Percentiles rank a stretch among this genome's conserved stretches.
phyloP scores from a whole-genome alignment of 2,888 invertebrate species.

The Drosophila trichaetosa region DNA sequence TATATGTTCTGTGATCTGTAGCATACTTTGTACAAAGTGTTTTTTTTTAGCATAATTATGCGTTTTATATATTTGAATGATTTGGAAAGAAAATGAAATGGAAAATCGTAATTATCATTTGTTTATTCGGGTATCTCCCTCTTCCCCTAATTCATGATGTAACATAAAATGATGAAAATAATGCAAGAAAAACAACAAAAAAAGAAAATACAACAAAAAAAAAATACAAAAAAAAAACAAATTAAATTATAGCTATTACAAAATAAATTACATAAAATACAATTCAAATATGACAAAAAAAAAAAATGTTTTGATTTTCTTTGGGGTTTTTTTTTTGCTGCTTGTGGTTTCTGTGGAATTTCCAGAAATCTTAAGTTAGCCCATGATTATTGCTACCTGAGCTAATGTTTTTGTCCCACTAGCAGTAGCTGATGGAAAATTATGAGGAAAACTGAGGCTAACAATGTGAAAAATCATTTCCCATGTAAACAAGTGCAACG shows the following conservation, averaged over 20 bases:
- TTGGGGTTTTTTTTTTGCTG: neutral
- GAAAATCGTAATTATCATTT: conserved; percentile 27
- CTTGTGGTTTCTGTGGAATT: conserved; percentile 6
- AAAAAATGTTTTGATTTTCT: conserved; percentile 24
- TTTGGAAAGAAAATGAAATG: conserved; percentile 28
- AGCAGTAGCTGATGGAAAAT: conserved; percentile 41
- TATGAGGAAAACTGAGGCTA: conserved; percentile 48
- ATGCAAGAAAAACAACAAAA: conserved; percentile 17
- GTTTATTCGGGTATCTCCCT: conserved; percentile 16
- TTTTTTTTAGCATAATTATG: conserved; percentile 82
- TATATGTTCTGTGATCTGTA: conserved; percentile 85
- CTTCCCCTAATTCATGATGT: conserved; percentile 18
- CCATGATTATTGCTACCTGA: conserved; percentile 13
- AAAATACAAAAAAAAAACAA: conserved; percentile 18
- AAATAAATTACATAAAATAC: conserved; percentile 68
- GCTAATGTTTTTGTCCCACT: neutral
- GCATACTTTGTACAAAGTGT: conserved; percentile 85
- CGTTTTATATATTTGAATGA: conserved; percentile 64
- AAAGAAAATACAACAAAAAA: too few species aligned
- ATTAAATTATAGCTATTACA: conserved; percentile 60
- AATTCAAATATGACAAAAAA: conserved; percentile 45
- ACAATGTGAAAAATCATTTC: conserved; percentile 66
- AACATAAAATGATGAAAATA: conserved; percentile 37
- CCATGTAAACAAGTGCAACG: conserved; percentile 79
- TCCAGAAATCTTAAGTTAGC: conserved; percentile 1